A percentile compares a stretch with the other conserved stretches of the same genome.
Evolutionary conservation across 2,888 invertebrate genomes (phyloP).

Genomic region (Sisyra terminalis): DNA sequence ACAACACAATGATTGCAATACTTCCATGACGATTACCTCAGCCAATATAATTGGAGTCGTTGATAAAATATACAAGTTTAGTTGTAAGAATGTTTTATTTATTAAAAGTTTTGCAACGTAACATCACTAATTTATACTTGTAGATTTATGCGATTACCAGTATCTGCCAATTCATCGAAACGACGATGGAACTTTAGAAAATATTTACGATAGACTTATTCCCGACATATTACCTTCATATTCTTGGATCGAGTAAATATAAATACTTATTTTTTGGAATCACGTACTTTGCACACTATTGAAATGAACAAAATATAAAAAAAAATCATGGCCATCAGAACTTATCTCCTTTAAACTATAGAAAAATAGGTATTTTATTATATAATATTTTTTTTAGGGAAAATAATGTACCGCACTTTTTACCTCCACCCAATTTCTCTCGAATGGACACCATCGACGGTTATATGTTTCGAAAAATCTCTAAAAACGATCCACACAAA

Average conservation of each 20-base stretch:
- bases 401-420: conserved; percentile 36
- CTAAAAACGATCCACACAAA: conserved; percentile 20
- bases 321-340: too few species aligned
- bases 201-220: conserved; percentile 43
- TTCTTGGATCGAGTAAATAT: conserved; percentile 38
- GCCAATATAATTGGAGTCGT: conserved; percentile 41
- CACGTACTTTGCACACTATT: too few species aligned
- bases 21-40: conserved; percentile 23
- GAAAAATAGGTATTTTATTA: neutral
- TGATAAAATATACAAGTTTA: conserved; percentile 34
- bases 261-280: too few species aligned
- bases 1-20: conserved; percentile 20
- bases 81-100: neutral
- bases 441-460: conserved; percentile 47
- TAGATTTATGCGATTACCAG: conserved; percentile 84
- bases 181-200: conserved; percentile 30
- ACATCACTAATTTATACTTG: conserved; percentile 18
- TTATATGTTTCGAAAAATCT: conserved; percentile 27
- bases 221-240: conserved; percentile 33
- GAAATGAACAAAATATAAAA: too few species aligned
- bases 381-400: conserved; percentile 6
- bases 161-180: conserved; percentile 56
- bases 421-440: conserved; percentile 65
- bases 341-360: too few species aligned
- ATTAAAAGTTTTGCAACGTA: conserved; percentile 1